Conservation (phyloP, 2,888 invertebrate genomes). For the Meteorus cinctellus region DNA sequence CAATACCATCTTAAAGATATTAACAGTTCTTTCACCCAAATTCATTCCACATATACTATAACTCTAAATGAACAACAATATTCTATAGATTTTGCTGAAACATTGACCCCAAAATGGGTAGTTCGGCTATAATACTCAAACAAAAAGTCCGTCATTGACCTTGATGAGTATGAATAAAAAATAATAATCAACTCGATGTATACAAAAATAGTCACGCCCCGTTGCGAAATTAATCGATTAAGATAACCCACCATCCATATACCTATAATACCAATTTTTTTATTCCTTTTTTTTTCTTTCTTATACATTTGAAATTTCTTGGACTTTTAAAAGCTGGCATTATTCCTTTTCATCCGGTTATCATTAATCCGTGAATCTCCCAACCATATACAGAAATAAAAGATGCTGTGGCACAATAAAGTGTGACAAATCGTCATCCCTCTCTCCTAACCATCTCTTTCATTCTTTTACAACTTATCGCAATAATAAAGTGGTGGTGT, state of each 20-base stretch:
- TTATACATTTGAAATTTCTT: too few relatives aligned
- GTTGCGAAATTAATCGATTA: slow-evolving; percentile 42
- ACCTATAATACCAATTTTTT: too few relatives aligned
- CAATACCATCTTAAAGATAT: too few relatives aligned
- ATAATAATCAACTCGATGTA: not conserved
- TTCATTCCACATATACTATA: too few relatives aligned
- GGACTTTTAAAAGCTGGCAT: not conserved
- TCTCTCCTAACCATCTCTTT: slow-evolving; percentile 48
- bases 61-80: too few relatives aligned
- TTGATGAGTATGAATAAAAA: not conserved
- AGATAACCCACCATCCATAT: slow-evolving; percentile 25
- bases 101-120: too few relatives aligned
- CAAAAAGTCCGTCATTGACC: slow-evolving; percentile 5
- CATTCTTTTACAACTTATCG: slow-evolving; percentile 51
- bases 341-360: slow-evolving; percentile 14
- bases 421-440: slow-evolving; percentile 61
- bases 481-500: slow-evolving; percentile 61
- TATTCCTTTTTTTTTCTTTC: not conserved
- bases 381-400: not conserved
- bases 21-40: too few relatives aligned
- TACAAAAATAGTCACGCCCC: slow-evolving; percentile 37
- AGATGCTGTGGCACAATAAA: slow-evolving; percentile 50
- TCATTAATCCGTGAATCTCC: slow-evolving; percentile 1
- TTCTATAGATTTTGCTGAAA: too few relatives aligned
- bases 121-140: not conserved